Evolutionary conservation across 2,797 vertebrate genomes (phyloP).

Genomic region (Allobates femoralis): DNA sequence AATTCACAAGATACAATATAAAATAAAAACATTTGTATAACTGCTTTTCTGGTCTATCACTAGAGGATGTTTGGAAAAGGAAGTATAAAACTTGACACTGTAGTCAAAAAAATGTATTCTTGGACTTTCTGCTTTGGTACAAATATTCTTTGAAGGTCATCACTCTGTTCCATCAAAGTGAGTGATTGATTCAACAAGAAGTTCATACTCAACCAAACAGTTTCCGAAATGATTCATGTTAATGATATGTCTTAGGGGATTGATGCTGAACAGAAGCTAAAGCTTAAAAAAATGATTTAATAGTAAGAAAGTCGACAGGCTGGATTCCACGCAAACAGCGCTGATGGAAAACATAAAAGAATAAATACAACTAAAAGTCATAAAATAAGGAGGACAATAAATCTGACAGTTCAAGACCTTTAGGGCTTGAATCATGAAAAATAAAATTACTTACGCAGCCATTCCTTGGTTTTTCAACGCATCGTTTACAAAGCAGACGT

Average conservation of each 20-base stretch:
- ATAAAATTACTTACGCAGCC: conserved; percentile 76
- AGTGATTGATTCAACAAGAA: conserved; percentile 76
- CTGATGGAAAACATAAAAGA: conserved; percentile 78
- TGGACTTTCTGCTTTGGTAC: conserved; percentile 71
- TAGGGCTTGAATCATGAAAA: conserved; percentile 75
- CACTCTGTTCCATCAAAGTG: conserved; percentile 73
- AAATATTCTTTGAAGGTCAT: conserved; percentile 78
- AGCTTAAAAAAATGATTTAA: conserved; percentile 80
- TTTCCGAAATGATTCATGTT: conserved; percentile 82
- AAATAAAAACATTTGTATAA: background rate
- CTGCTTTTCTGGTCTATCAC: background rate
- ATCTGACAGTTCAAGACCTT: conserved; percentile 81
- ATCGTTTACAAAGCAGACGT: conserved; percentile 69
- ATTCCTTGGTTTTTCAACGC: conserved; percentile 69
- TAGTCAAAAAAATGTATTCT: conserved; percentile 64
- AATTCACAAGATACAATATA: background rate
- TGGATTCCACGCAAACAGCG: conserved; percentile 66
- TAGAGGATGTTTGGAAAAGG: background rate
- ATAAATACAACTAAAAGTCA: conserved; percentile 79
- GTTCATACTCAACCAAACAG: conserved; percentile 74
- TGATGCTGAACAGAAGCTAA: conserved; percentile 80
- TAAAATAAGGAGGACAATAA: conserved; percentile 79
- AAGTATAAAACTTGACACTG: conserved; percentile 10
- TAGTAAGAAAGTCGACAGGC: conserved; percentile 74
- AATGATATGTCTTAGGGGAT: conserved; percentile 77